Conservation (phyloP, 2,113 vertebrate species). For the Cacatua alba region DNA sequence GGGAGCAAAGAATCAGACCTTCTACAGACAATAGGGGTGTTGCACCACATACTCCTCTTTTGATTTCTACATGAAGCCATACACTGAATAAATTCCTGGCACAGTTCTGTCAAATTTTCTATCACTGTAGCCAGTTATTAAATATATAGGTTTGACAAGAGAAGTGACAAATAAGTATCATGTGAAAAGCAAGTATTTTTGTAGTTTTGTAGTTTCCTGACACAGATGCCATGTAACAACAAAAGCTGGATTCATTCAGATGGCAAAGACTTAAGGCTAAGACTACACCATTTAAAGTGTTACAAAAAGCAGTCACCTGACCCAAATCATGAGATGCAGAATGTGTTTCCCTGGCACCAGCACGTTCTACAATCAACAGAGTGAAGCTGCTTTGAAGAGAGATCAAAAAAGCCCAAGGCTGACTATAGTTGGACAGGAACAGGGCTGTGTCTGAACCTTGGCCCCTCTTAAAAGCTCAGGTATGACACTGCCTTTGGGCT, state of each 20-base stretch:
- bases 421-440: neutral
- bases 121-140: neutral
- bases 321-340: neutral
- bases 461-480: neutral
- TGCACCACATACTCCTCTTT: neutral
- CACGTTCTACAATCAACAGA: neutral
- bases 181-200: neutral
- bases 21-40: constrained; percentile 13
- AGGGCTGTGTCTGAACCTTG: neutral
- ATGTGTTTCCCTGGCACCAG: neutral
- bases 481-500: neutral
- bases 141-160: neutral
- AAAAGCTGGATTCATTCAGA: neutral
- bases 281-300: neutral
- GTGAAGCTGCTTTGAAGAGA: neutral
- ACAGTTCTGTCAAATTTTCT: constrained; percentile 1
- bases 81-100: constrained; percentile 2
- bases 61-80: constrained; percentile 18
- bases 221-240: neutral
- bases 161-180: neutral
- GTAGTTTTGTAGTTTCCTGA: neutral
- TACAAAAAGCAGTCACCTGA: neutral
- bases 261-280: neutral
- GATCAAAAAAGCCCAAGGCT: neutral
- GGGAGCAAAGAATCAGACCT: constrained; percentile 28